A percentile compares a stretch with the other conserved stretches of the same genome.
Evolutionary conservation across 2,113 vertebrate genomes (phyloP).

Genomic region (Lycaon pictus): DNA sequence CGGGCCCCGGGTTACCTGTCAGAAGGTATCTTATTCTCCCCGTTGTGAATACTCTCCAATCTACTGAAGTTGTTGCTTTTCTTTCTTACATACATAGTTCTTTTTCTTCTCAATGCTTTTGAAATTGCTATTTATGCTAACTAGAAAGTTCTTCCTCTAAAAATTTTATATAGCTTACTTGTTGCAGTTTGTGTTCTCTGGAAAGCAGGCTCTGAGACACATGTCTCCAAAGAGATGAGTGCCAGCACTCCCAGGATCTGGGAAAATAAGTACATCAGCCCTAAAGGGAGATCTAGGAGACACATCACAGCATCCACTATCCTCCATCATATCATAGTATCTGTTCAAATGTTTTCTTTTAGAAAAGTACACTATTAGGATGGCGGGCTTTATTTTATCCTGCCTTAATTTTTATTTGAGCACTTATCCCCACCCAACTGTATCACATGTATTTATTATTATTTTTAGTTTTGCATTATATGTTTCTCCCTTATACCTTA

Average conservation of each 20-base stretch:
- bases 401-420: not conserved
- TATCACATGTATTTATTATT: not conserved
- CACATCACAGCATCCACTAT: not conserved
- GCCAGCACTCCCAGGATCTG: not conserved
- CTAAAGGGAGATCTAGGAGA: not conserved
- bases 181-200: not conserved
- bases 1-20: not conserved
- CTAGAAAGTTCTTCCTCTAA: not conserved
- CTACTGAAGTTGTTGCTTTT: not conserved
- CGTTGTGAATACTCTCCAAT: accelerated
- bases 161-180: not conserved
- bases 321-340: not conserved
- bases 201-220: not conserved
- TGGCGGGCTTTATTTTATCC: not conserved
- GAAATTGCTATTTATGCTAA: not conserved
- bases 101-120: not conserved
- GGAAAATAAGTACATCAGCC: not conserved
- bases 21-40: not conserved
- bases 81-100: not conserved
- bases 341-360: not conserved
- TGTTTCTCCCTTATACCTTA: not conserved
- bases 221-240: not conserved
- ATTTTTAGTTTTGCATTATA: not conserved
- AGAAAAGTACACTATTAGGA: not conserved
- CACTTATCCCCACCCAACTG: not conserved